Evolutionary conservation across 2,888 invertebrate species (phyloP).

Genomic region (Tolmerus cingulatus): DNA sequence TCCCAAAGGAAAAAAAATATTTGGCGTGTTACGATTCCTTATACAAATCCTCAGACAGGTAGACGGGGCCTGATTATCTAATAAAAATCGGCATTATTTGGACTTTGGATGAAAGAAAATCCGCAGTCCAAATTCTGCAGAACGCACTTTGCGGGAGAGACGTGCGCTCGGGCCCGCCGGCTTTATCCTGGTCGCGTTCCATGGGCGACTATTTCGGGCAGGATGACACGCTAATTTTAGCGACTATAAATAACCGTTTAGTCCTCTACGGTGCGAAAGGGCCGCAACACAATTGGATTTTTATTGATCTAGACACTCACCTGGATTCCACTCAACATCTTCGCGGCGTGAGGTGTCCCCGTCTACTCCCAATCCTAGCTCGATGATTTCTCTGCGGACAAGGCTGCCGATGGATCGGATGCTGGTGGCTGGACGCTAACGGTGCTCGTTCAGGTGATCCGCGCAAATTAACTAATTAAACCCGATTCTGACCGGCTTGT

Average conservation of each 20-base stretch:
- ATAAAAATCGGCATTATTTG: not conserved
- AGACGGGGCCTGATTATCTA: not conserved
- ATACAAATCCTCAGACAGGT: not conserved
- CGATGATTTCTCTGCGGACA: not conserved
- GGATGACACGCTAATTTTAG: not conserved
- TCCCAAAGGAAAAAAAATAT: not conserved
- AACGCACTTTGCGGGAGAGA: not conserved
- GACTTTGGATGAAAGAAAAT: not conserved
- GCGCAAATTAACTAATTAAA: not conserved
- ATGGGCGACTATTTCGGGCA: not conserved
- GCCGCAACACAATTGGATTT: not conserved
- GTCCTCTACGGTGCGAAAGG: not conserved
- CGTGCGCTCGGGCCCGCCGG: not conserved
- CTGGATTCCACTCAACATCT: conserved; percentile 31
- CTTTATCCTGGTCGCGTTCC: not conserved
- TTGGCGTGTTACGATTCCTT: not conserved
- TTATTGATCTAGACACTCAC: conserved; percentile 12
- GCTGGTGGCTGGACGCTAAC: not conserved
- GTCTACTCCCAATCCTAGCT: not conserved
- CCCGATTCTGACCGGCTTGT: not conserved
- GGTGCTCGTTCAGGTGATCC: not conserved
- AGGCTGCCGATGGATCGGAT: not conserved
- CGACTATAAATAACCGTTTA: not conserved
- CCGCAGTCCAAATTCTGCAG: not conserved
- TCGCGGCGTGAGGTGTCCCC: not conserved